These are phyloP conservation scores for Styela plicata DNA, from an alignment of 23 tunicate genomes.

Conservation along the genomic window DNA sequence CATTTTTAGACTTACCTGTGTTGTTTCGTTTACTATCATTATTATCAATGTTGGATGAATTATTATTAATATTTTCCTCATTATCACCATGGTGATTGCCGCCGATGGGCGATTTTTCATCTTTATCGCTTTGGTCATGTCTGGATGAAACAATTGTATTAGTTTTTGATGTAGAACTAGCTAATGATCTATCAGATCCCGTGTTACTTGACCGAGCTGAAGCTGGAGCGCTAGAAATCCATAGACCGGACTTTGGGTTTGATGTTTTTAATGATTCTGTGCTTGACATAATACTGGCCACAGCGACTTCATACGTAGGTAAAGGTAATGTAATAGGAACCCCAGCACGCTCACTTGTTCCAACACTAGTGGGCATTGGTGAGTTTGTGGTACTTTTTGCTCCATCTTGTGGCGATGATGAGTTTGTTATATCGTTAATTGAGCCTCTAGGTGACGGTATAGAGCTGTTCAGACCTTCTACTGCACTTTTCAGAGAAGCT, in stretches of 20 bases:
- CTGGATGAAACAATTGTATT: neutral
- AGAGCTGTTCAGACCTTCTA: neutral
- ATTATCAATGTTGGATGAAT: neutral
- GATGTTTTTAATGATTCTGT: neutral
- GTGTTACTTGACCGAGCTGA: neutral
- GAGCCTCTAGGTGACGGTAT: neutral
- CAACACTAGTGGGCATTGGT: neutral
- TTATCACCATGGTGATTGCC: neutral
- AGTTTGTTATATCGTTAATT: too few relatives aligned
- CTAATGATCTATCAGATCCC: neutral
- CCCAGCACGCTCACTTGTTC: neutral
- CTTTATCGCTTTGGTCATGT: neutral
- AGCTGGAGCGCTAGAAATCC: neutral
- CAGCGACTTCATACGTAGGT: neutral
- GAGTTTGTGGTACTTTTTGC: neutral
- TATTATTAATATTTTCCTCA: neutral
- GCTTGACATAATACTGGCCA: neutral
- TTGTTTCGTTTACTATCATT: neutral
- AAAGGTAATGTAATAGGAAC: conserved; percentile 12
- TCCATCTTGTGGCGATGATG: neutral
- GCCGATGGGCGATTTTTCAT: neutral
- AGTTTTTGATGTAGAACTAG: neutral
- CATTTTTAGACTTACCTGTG: neutral
- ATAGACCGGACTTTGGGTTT: conserved; percentile 1
- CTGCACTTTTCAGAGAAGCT: neutral